Evolutionary conservation across 2,797 vertebrate genomes (phyloP).

Genomic region (Platyrinchus mystaceus): DNA sequence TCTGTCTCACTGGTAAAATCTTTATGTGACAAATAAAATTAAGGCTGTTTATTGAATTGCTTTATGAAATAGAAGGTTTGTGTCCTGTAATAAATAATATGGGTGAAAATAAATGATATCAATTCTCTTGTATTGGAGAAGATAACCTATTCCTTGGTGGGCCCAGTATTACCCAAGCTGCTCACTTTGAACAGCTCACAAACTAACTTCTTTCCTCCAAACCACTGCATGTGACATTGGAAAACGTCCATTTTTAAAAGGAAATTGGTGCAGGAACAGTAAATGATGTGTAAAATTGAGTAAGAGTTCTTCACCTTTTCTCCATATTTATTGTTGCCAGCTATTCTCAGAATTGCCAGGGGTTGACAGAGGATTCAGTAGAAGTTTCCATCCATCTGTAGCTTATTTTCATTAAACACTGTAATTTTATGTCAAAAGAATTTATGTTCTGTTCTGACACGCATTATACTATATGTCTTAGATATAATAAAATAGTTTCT

Average conservation of each 20-base stretch:
- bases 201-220: conserved; percentile 23
- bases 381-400: conserved; percentile 41
- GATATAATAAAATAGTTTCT: conserved; percentile 54
- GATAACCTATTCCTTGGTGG: not conserved
- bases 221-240: conserved; percentile 35
- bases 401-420: conserved; percentile 58
- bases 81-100: not conserved
- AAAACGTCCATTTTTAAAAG: conserved; percentile 34
- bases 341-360: not conserved
- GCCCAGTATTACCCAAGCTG: not conserved
- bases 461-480: not conserved
- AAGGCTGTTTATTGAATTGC: not conserved
- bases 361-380: conserved; percentile 46
- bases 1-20: not conserved
- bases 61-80: not conserved
- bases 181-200: not conserved
- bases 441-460: conserved; percentile 51
- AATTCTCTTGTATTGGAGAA: not conserved
- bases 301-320: conserved; percentile 43
- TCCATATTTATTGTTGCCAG: conserved; percentile 49
- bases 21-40: not conserved
- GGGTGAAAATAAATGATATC: not conserved
- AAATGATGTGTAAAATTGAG: conserved; percentile 69
- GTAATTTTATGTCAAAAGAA: conserved; percentile 51
- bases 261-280: not conserved